Percentiles rank a stretch among this genome's conserved stretches.
Conservation (phyloP, 1,140 invertebrate species). For the Cyclargus thomasi region DNA sequence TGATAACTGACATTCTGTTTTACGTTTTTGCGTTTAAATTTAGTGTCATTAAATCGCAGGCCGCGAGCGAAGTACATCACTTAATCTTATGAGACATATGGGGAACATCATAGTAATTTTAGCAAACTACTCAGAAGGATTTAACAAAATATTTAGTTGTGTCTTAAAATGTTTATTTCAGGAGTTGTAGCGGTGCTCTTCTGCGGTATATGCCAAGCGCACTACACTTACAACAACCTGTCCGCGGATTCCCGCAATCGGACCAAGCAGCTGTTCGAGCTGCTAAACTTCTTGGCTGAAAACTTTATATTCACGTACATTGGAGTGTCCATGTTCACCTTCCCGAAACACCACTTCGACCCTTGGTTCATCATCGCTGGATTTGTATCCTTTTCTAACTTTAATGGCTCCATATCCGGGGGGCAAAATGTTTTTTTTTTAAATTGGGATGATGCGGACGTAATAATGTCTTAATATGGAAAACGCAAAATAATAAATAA, state of each 20-base stretch:
- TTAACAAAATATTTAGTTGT: no score
- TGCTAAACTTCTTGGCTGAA: constrained; percentile 97
- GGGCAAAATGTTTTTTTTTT: no score
- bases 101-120: no score
- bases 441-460: no score
- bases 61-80: no score
- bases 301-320: constrained; percentile 99
- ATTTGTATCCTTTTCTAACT: constrained; percentile 88
- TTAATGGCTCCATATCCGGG: no score
- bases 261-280: constrained; percentile 96
- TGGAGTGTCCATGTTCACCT: constrained; percentile 98
- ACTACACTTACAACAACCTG: constrained; percentile 99
- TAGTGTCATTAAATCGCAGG: no score
- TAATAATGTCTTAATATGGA: neutral
- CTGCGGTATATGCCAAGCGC: constrained; percentile 99
- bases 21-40: no score
- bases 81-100: no score
- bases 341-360: constrained; percentile 96
- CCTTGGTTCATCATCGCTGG: constrained; percentile 92
- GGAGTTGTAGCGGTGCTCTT: constrained; percentile 97
- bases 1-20: no score
- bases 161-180: constrained; percentile 52
- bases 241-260: constrained; percentile 90
- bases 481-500: neutral
- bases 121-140: no score